Evolutionary conservation across 2,113 vertebrate species (phyloP), one percentile per base, ranked within the genome.

Genomic region (Paraplagusia blochii): DNA sequence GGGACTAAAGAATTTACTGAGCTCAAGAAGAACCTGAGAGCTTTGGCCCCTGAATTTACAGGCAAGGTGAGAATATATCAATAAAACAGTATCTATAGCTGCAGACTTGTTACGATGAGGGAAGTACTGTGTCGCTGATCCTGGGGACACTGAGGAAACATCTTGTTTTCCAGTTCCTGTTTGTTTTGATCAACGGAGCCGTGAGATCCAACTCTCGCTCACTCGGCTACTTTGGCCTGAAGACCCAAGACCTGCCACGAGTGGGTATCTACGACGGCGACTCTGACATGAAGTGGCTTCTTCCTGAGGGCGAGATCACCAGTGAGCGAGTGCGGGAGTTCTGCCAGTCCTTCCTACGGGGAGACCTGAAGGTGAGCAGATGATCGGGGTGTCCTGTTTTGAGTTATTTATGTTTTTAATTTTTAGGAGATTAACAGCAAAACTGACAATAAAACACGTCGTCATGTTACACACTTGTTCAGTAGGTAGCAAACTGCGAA

Each of bases 141-240:
- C 22, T 29, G 22, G 6, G 38, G 13, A 40, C 38, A 40, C 2
- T 40, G n/a, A n/a, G n/a, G n/a, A n/a, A n/a, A n/a, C 38, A 40
- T 13, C 38, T 40, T 87, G 18, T 44, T 3, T 72, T 82, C n/a
- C 82, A 99, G 96, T 84, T 96, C 69, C 89, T 99, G 50, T 98
- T 99, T 46, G 85, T 99, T 53, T 78, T 94, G 74, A 80, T 98
- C 61, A 92, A 98, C 17, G 91, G 88, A 36, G 79, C 77, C 1
- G 19, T 86, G 22, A 88, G 89, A 53, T 83, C 84, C 58, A 97
- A 95, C 57, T 75, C 60, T 4, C 88, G 58, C 9, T 82, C 88
- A 4, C 50, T 95, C 47, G 84, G 83, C 0, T 97, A 91, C 85
- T 98, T 99, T 65, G 88, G 89, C 11, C 80, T 98, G 43, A 91